Evolutionary conservation across 2,797 vertebrate genomes (phyloP).

Genomic region (Eulemur mongoz): DNA sequence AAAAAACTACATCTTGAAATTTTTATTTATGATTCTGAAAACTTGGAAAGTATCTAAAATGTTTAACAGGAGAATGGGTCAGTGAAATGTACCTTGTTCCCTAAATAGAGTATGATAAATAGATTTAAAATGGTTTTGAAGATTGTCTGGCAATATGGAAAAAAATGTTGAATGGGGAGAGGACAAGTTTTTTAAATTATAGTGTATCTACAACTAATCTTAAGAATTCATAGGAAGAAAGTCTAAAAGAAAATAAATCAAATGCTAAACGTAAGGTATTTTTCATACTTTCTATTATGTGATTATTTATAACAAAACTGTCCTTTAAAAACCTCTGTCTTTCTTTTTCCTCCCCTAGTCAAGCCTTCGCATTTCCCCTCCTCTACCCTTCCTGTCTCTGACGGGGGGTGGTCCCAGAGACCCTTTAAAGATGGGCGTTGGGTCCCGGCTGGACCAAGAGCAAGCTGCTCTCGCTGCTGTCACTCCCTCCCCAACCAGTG

Average conservation of each 20-base stretch:
- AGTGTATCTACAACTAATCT: neutral
- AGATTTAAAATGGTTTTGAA: neutral
- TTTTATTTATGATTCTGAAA: neutral
- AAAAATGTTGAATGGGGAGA: neutral
- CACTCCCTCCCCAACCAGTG: slow-evolving; percentile 85
- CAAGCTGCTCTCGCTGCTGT: slow-evolving; percentile 90
- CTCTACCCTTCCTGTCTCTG: slow-evolving; percentile 93
- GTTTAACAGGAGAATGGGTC: neutral
- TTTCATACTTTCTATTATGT: neutral
- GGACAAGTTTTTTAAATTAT: slow-evolving; percentile 14
- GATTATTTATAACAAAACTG: slow-evolving; percentile 15
- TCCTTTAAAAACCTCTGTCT: slow-evolving; percentile 45
- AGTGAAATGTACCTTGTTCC: neutral
- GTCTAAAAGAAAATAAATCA: neutral
- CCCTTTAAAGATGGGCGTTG: slow-evolving; percentile 90
- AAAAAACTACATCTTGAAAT: neutral
- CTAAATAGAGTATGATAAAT: slow-evolving; percentile 36
- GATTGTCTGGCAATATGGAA: neutral
- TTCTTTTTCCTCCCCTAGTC: slow-evolving; percentile 87
- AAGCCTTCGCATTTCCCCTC: slow-evolving; percentile 95
- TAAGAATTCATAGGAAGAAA: slow-evolving; percentile 10
- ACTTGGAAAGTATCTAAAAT: neutral
- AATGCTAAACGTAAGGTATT: neutral
- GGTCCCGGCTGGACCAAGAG: slow-evolving; percentile 92
- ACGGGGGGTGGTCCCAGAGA: slow-evolving; percentile 93